Conservation (phyloP, 2,113 vertebrate genomes). For the Peromyscus polionotus region DNA sequence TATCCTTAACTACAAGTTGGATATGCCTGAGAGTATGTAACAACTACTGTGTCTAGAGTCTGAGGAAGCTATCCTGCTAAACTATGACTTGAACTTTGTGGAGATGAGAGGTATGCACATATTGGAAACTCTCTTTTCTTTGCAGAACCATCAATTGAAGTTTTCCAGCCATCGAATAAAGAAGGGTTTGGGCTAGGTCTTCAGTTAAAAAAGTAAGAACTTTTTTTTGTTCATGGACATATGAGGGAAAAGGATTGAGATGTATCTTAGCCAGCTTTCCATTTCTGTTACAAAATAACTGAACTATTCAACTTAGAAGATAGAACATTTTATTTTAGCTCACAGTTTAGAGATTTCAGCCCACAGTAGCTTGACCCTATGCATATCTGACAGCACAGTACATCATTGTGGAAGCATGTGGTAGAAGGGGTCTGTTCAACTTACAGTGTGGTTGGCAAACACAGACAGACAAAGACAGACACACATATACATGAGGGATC, state of each 20-base stretch:
- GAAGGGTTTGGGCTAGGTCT: conserved; percentile 98
- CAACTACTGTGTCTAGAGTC: background rate
- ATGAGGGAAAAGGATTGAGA: background rate
- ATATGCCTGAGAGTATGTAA: background rate
- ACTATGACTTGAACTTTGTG: background rate
- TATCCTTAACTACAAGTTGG: background rate
- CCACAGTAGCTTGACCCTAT: no score
- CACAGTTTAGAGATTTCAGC: background rate
- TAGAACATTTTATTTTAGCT: background rate
- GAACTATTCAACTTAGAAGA: background rate
- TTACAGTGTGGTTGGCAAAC: background rate
- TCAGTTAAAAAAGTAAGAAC: conserved; percentile 97
- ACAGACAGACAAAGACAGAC: background rate
- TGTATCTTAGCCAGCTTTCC: background rate
- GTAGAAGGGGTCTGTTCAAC: background rate
- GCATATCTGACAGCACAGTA: background rate
- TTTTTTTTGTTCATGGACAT: conserved; percentile 11
- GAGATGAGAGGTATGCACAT: background rate
- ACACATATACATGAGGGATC: no score
- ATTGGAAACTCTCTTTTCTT: conserved; percentile 58
- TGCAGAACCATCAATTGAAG: conserved; percentile 97
- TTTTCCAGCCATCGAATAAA: conserved; percentile 99
- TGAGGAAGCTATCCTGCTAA: background rate
- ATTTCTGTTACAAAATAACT: background rate
- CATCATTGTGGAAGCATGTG: background rate